phyloP scores from a whole-genome alignment of 2,113 vertebrate species.

The Tyto alba region DNA sequence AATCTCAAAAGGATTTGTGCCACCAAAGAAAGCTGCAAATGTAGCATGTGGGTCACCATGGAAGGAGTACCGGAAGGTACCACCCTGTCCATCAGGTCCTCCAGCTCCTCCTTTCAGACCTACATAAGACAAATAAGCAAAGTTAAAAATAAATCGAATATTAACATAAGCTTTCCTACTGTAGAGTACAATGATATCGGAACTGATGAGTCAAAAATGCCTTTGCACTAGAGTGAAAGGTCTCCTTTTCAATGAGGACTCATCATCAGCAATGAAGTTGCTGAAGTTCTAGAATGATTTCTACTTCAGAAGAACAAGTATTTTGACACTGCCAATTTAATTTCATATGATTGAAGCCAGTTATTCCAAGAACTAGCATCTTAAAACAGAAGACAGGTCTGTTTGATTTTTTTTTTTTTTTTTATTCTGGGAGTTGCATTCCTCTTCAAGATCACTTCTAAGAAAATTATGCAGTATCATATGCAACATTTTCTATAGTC shows the following conservation, averaged over 20 bases:
- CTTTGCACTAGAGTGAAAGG: background rate
- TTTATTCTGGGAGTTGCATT: background rate
- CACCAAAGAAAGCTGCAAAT: conserved; percentile 96
- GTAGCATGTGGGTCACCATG: conserved; percentile 97
- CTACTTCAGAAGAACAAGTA: background rate
- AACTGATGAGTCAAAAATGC: background rate
- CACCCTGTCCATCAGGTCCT: conserved; percentile 86
- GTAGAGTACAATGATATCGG: background rate
- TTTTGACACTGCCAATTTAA: background rate
- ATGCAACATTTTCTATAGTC: background rate
- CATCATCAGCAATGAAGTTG: background rate
- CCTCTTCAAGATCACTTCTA: background rate
- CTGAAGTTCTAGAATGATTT: background rate
- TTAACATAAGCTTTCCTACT: background rate
- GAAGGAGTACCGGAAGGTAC: conserved; percentile 93
- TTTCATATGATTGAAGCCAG: background rate
- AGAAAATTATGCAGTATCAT: background rate
- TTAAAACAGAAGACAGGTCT: background rate
- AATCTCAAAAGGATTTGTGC: conserved; percentile 95
- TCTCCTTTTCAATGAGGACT: background rate
- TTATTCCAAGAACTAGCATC: background rate
- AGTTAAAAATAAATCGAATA: background rate
- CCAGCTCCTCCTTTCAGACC: conserved; percentile 94
- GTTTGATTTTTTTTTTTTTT: background rate
- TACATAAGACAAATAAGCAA: conserved; percentile 44